phyloP scores from a whole-genome alignment of 37 sponge, comb jelly and placozoan species.

The Dysidea cf. avara region DNA sequence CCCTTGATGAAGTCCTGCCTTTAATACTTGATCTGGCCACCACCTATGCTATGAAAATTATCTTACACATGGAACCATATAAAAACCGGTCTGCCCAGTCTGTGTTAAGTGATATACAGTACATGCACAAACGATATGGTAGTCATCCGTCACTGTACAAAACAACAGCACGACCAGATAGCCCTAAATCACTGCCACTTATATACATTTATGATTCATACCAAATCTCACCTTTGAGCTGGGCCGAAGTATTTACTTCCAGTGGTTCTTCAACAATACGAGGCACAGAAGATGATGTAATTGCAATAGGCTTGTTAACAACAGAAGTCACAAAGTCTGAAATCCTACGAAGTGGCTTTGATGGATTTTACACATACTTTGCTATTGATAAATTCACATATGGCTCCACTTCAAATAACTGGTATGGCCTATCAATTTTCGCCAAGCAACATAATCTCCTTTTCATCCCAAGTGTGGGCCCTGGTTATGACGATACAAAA shows the following conservation, averaged over 20 bases:
- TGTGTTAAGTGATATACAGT: constrained; percentile 61
- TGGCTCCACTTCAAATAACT: constrained; percentile 63
- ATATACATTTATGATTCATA: constrained; percentile 88
- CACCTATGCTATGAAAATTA: constrained; percentile 53
- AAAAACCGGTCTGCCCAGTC: constrained; percentile 33
- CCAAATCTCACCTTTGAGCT: constrained; percentile 39
- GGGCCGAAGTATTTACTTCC: constrained; percentile 54
- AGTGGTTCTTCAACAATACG: constrained; percentile 47
- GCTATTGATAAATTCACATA: constrained; percentile 73
- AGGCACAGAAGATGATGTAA: constrained; percentile 52
- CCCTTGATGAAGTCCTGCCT: constrained; percentile 58
- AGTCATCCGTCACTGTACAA: constrained; percentile 76
- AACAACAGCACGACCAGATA: too few relatives aligned
- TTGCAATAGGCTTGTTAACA: constrained; percentile 61
- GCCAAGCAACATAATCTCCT: constrained; percentile 49
- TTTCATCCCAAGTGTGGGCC: constrained; percentile 88
- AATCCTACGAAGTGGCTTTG: constrained; percentile 64
- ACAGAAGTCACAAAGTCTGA: constrained; percentile 18
- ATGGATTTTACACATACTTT: constrained; percentile 94
- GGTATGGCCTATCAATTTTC: constrained; percentile 44
- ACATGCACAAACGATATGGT: constrained; percentile 57
- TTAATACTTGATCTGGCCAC: constrained; percentile 58
- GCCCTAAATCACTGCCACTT: constrained; percentile 34
- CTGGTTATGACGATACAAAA: constrained; percentile 80
- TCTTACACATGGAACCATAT: constrained; percentile 87